Conservation (phyloP, 1,140 invertebrate genomes). For the Belonocnema kinseyi region DNA sequence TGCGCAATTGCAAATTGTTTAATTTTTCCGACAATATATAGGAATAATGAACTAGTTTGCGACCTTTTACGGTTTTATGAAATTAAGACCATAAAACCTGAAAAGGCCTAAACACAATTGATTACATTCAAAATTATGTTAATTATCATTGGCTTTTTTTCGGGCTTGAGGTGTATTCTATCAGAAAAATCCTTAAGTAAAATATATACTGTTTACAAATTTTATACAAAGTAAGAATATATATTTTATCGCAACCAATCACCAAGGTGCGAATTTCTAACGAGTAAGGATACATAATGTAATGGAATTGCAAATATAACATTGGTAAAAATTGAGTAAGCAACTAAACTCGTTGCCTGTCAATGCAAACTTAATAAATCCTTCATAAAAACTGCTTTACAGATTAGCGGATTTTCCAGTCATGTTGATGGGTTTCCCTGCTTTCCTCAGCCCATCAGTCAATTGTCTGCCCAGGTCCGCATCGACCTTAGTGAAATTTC, state of each 20-base stretch:
- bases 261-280: slow-evolving; percentile 23
- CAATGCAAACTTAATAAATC: background rate
- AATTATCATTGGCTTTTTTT: too few species aligned
- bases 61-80: too few species aligned
- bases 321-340: slow-evolving; percentile 7
- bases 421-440: slow-evolving; percentile 73
- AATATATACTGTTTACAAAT: too few species aligned
- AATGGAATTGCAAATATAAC: slow-evolving; percentile 36
- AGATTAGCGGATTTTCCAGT: slow-evolving; percentile 65
- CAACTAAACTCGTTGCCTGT: background rate
- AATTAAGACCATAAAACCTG: too few species aligned
- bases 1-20: too few species aligned
- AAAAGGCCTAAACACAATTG: too few species aligned
- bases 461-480: slow-evolving; percentile 81
- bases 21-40: too few species aligned
- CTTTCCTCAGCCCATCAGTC: slow-evolving; percentile 78
- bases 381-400: slow-evolving; percentile 46
- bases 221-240: too few species aligned
- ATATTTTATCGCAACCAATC: slow-evolving; percentile 33
- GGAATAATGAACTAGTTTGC: too few species aligned
- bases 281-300: slow-evolving; percentile 23
- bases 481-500: slow-evolving; percentile 84
- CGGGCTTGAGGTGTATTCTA: too few species aligned
- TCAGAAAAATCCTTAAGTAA: too few species aligned
- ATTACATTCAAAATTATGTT: too few species aligned